Conservation (phyloP, 2,888 invertebrate species). For the Mythimna vitellina region DNA sequence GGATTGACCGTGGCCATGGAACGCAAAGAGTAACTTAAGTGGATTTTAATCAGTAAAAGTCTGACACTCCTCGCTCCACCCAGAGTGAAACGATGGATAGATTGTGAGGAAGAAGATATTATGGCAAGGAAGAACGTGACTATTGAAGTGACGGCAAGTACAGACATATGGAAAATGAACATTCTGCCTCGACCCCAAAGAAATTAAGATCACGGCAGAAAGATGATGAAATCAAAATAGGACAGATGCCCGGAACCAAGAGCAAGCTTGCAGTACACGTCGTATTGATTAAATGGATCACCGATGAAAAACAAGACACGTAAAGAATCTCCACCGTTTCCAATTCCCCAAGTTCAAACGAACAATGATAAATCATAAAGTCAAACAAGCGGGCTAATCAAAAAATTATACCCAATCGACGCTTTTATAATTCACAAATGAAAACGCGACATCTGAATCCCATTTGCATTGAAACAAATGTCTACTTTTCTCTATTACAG, state of each 20-base stretch:
- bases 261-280: neutral
- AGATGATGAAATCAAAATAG: too few species aligned
- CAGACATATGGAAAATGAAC: neutral
- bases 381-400: constrained; percentile 39
- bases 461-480: constrained; percentile 38
- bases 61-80: too few species aligned
- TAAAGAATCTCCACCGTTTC: neutral
- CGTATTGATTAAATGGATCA: neutral
- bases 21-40: too few species aligned
- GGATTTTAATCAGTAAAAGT: too few species aligned
- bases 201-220: neutral
- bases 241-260: neutral
- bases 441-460: constrained; percentile 44
- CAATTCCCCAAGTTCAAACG: constrained; percentile 28
- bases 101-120: too few species aligned
- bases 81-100: too few species aligned
- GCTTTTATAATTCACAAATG: constrained; percentile 41
- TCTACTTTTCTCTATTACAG: constrained; percentile 34
- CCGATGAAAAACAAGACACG: neutral
- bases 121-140: too few species aligned
- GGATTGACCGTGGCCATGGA: too few species aligned
- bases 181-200: neutral
- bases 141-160: neutral
- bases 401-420: constrained; percentile 49
- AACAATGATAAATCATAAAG: constrained; percentile 32